Evolutionary conservation across 2,113 vertebrate genomes (phyloP).

Genomic region (Myiagra hebetior): DNA sequence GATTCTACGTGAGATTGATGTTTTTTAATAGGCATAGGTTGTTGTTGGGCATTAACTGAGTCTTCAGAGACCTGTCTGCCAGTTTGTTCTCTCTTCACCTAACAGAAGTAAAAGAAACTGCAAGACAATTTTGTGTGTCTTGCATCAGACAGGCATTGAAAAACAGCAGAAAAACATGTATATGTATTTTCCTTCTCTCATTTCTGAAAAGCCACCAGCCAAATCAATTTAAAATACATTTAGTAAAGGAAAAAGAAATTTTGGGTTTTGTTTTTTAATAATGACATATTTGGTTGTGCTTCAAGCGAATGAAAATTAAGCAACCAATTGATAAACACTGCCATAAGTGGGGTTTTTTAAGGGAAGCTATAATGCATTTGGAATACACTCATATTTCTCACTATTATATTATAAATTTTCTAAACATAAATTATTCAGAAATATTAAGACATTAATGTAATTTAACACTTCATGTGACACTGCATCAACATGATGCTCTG

Average conservation of each 20-base stretch:
- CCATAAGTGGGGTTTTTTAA: not conserved
- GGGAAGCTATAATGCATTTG: not conserved
- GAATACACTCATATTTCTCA: not conserved
- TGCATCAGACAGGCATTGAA: not conserved
- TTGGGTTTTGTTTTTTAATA: not conserved
- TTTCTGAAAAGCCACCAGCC: not conserved
- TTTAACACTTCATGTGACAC: not conserved
- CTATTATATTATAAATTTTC: not conserved
- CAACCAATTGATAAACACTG: not conserved
- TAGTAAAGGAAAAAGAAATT: not conserved
- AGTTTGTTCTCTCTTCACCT: not conserved
- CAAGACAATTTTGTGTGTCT: not conserved
- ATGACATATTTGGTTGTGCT: not conserved
- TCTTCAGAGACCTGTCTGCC: not conserved
- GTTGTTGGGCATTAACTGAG: not conserved
- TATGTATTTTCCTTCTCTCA: not conserved
- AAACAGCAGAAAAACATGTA: not conserved
- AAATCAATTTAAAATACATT: not conserved
- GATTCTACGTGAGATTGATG: fast-evolving
- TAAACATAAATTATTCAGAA: not conserved
- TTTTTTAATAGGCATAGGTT: not conserved
- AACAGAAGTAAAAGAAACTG: not conserved
- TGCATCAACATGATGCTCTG: not conserved
- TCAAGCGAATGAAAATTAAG: not conserved
- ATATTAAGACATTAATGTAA: not conserved